Conservation (phyloP, 23 tunicate species). For the Corella eumyota region DNA sequence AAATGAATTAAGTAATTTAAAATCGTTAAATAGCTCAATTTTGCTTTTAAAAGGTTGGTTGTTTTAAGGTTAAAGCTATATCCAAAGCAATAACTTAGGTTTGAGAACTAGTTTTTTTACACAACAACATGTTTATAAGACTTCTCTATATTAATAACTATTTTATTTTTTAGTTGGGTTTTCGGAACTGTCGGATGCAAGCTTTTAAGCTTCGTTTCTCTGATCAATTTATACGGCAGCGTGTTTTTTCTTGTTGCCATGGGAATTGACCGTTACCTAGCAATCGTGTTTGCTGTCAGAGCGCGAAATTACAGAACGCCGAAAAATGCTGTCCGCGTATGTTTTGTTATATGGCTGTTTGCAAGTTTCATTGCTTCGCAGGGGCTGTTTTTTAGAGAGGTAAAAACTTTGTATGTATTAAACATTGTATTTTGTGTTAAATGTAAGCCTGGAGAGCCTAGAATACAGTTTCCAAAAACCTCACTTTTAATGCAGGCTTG, state of each 20-base stretch:
- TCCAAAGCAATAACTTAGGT: too few species aligned
- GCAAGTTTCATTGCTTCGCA: conserved; percentile 51
- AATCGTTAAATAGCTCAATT: too few species aligned
- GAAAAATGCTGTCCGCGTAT: conserved; percentile 43
- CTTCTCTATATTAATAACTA: too few species aligned
- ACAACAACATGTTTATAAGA: too few species aligned
- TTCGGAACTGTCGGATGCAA: conserved; percentile 81
- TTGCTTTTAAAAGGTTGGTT: too few species aligned
- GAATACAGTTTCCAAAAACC: too few species aligned
- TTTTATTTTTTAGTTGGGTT: conserved; percentile 78
- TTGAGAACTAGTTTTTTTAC: too few species aligned
- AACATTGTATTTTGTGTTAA: too few species aligned
- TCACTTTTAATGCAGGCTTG: too few species aligned
- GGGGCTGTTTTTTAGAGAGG: conserved; percentile 45
- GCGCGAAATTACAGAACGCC: conserved; percentile 48
- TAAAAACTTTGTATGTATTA: conserved; percentile 10
- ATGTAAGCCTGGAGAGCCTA: too few species aligned
- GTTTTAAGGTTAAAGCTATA: too few species aligned
- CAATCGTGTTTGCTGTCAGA: conserved; percentile 54
- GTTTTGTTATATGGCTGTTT: conserved; percentile 44
- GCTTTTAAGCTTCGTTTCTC: conserved; percentile 54
- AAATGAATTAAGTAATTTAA: too few species aligned
- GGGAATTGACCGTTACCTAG: conserved; percentile 85
- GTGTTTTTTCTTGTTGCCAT: conserved; percentile 82
- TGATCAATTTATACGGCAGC: conserved; percentile 83